Percentiles rank a stretch among this genome's conserved stretches.
These are phyloP conservation scores for Pelodiscus sinensis DNA, from an alignment of 2,113 vertebrate species.

Conservation along the genomic window DNA sequence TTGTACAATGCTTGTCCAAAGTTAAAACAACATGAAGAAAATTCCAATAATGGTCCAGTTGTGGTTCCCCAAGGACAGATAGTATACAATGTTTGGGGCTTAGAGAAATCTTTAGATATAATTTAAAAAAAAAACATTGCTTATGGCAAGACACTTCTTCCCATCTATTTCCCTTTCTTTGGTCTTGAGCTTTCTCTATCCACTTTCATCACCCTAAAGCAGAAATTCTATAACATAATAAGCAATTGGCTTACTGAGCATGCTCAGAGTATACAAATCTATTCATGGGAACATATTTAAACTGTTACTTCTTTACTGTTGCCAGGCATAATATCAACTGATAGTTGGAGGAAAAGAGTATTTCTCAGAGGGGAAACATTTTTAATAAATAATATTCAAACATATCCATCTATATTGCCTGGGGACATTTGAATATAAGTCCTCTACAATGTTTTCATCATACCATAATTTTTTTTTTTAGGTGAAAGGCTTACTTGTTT, in stretches of 20 bases:
- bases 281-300: not conserved
- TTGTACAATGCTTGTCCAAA: not conserved
- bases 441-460: not conserved
- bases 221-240: not conserved
- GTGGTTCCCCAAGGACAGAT: slow-evolving; percentile 41
- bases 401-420: rapidly evolving
- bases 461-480: not conserved
- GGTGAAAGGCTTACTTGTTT: not conserved
- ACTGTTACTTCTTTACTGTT: not conserved
- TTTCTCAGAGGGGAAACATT: not conserved
- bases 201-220: not conserved
- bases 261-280: not conserved
- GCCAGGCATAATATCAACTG: not conserved
- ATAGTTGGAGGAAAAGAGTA: rapidly evolving
- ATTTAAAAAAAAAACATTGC: not conserved
- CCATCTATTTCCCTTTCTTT: not conserved
- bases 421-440: not conserved
- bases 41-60: not conserved
- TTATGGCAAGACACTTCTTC: not conserved
- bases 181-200: not conserved
- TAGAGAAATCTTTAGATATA: not conserved
- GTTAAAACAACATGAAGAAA: slow-evolving; percentile 8
- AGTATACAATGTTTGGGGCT: slow-evolving; percentile 3
- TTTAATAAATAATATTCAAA: not conserved
- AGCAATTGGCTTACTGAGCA: not conserved